Base-by-base conservation (phyloP, 2,888 invertebrate species). In the Thelaira solivaga region DNA sequence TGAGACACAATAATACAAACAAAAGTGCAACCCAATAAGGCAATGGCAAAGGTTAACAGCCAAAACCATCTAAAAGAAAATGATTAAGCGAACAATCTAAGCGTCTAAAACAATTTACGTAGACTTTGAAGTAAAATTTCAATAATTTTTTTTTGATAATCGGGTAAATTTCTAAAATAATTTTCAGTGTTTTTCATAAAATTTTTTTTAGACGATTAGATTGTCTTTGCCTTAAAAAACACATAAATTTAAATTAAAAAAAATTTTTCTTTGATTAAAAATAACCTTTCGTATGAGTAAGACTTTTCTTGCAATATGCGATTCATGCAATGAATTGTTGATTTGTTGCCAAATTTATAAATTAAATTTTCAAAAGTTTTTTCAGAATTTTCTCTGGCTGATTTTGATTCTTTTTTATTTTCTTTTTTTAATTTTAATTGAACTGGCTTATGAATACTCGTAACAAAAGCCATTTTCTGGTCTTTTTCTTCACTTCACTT, bases 251-350 rank as follows among this genome's bases (percentile, higher is more conserved):
- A n/a, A n/a, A n/a, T n/a, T n/a, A n/a, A n/a, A n/a, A n/a, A n/a
- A n/a, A n/a, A n/a, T n/a, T n/a, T n/a, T n/a, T n/a, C n/a, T n/a
- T n/a, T n/a, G n/a, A n/a, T n/a, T n/a, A n/a, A 0, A 26, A 31
- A 10, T 64, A 39, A 84, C 84, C 84, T 82, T 45, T 84, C 84
- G 67, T 76, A 83, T 55, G 73, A 55, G 2, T 82, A 78, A 0
- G 82, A 76, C 0, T 79, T 55, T 13, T 82, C 73, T 4, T 82
- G 81, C 2, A 88, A 82, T 20, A 88, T 71, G 8, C 86, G 82
- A 65, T 84, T 86, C 51, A 88, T 65, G 0, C 87, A 87, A 68
- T 88, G 88, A 22, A 88, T 86, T 1, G 88, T 86, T 0, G 87
- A 87, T 1, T 86, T 83, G 2, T 81, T 83, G 5, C 84, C 86